Evolutionary conservation across 2,113 vertebrate genomes (phyloP).

Genomic region (Murina feae): DNA sequence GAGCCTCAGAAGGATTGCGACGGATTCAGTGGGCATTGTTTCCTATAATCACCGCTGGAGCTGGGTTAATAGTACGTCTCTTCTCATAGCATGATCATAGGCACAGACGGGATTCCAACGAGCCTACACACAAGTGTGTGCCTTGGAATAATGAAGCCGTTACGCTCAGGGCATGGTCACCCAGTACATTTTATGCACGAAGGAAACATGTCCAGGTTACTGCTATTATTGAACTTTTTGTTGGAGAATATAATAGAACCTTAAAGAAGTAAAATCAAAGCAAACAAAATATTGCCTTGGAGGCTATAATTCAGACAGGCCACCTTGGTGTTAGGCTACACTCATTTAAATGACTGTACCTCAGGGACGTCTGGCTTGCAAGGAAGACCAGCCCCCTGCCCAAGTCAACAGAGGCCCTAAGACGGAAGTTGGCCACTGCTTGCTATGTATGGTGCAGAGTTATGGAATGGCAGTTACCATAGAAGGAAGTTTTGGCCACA

Average conservation of each 20-base stretch:
- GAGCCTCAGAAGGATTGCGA: conserved; percentile 60
- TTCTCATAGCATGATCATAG: conserved; percentile 2
- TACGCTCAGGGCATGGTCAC: neutral
- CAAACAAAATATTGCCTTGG: neutral
- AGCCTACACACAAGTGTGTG: neutral
- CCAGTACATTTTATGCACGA: neutral
- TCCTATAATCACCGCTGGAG: conserved; percentile 73
- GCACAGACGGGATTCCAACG: neutral
- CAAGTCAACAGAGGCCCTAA: rapidly evolving
- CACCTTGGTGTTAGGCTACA: neutral
- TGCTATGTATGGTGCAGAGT: rapidly evolving
- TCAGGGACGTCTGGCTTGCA: neutral
- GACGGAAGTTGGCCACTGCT: rapidly evolving
- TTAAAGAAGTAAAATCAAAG: neutral
- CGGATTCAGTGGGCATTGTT: conserved; percentile 53
- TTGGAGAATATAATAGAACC: neutral
- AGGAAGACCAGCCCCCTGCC: neutral
- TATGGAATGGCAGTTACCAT: neutral
- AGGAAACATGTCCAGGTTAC: rapidly evolving
- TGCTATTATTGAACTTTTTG: neutral
- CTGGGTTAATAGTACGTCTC: conserved; percentile 62
- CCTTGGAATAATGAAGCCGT: neutral
- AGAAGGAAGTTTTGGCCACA: neutral
- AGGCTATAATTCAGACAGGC: neutral
- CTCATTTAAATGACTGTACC: neutral